Evolutionary conservation across 2,797 vertebrate genomes (phyloP), one percentile per base, ranked within the genome.

Genomic region (Picus viridis): DNA sequence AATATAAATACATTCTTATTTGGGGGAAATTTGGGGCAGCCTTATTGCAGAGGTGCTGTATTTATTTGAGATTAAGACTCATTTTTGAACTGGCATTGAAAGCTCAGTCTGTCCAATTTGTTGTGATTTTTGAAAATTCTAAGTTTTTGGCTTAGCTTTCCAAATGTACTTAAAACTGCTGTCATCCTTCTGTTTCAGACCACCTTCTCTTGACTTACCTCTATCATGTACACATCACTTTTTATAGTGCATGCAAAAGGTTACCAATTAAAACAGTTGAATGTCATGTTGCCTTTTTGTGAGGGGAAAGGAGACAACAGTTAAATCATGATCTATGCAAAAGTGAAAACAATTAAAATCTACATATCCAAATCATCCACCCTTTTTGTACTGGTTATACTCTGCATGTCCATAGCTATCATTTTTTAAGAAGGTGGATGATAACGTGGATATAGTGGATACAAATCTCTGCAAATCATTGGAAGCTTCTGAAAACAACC

Each of bases 21-120:
- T 81, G 63, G 64, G 70, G 32, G 80, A 93, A 88, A 41, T 91
- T 96, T 58, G 51, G 85, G 45, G 24, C 45, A 72, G 36, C 34
- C 84, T 93, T 93, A 61, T 83, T 92, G 87, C 8, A 27, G 43
- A 65, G 63, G 4, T 65, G 18, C 64, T 75, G 19, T 90, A 94
- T 95, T 92, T n/a, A 67, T 95, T 95, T 88, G 62, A 91, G 88
- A 90, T 92, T 65, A 80, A 63, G 53, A 70, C 17, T 67, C 30
- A 16, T 56, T 89, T 96, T 91, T 94, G 68, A 96, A 89, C 45
- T n/a, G 49, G 30, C 58, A 54, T 92, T 73, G 92, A 83, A 94
- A 95, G 73, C 76, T 86, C 63, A 19, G 86, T 61, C 63, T 85
- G 17, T 62, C 32, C 43, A 81, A 83, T 57, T 54, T 54, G 59